Conservation (phyloP, 2,113 vertebrate species). For the Ophthalmolycus amberensis region DNA sequence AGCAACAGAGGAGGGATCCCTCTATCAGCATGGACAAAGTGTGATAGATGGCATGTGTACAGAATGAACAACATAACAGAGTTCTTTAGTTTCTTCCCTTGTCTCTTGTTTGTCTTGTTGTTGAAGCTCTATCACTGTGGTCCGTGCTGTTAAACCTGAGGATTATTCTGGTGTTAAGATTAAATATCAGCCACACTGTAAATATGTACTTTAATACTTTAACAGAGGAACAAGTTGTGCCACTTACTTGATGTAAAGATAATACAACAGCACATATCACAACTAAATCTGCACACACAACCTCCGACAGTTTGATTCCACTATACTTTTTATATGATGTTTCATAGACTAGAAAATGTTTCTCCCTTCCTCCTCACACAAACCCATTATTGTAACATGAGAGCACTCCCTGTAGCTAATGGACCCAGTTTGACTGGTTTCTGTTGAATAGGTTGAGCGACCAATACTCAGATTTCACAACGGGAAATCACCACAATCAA, state of each 20-base stretch:
- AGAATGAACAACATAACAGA: too few species aligned
- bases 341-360: background rate
- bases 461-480: conserved; percentile 68
- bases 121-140: background rate
- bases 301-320: background rate
- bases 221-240: conserved; percentile 44
- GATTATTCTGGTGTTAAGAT: conserved; percentile 33
- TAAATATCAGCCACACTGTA: conserved; percentile 53
- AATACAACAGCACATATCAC: background rate
- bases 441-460: conserved; percentile 44
- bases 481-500: conserved; percentile 22
- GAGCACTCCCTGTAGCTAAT: conserved; percentile 24
- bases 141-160: background rate
- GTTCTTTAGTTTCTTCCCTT: background rate
- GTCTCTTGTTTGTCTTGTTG: background rate
- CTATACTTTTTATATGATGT: background rate
- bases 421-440: conserved; percentile 75
- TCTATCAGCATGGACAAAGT: too few species aligned
- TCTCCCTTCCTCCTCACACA: background rate
- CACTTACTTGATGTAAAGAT: conserved; percentile 49
- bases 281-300: background rate
- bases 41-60: too few species aligned
- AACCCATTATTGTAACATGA: conserved; percentile 50
- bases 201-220: conserved; percentile 19
- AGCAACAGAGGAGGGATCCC: too few species aligned